A percentile compares a stretch with the other conserved stretches of the same genome.
Evolutionary conservation across 2,113 vertebrate species (phyloP).

Genomic region (Sinocyclocheilus anshuiensis): DNA sequence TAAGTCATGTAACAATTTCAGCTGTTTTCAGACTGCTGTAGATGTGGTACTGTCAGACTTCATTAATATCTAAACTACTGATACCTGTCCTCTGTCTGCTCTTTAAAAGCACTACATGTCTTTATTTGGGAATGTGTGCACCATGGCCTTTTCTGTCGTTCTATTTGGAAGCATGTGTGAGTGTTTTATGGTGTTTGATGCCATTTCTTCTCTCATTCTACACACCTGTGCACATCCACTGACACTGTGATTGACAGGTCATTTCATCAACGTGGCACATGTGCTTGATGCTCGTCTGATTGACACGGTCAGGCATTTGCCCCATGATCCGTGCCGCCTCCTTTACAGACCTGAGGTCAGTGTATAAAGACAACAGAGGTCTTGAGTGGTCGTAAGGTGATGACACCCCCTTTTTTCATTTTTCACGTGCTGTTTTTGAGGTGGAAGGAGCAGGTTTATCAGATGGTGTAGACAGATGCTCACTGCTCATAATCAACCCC

Average conservation of each 20-base stretch:
- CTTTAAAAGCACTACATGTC: not conserved
- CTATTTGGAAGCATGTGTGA: slow-evolving; percentile 8
- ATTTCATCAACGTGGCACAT: slow-evolving; percentile 29
- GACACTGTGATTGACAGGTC: slow-evolving; percentile 45
- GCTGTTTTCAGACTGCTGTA: not conserved
- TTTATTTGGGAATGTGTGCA: slow-evolving; percentile 12
- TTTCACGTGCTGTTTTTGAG: slow-evolving; percentile 11
- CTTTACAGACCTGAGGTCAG: slow-evolving; percentile 45
- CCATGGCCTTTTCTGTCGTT: slow-evolving; percentile 6
- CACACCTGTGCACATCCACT: slow-evolving; percentile 31
- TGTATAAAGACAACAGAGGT: slow-evolving; percentile 27
- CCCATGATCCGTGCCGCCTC: not conserved
- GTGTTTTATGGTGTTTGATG: slow-evolving; percentile 17
- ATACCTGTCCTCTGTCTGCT: slow-evolving; percentile 7
- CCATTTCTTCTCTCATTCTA: not conserved
- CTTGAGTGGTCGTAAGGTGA: slow-evolving; percentile 28
- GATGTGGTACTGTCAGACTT: not conserved
- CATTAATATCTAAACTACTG: not conserved
- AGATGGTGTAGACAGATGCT: slow-evolving; percentile 71
- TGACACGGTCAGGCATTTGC: slow-evolving; percentile 49
- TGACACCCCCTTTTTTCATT: slow-evolving; percentile 15
- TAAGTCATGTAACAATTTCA: not conserved
- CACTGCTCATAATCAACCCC: slow-evolving; percentile 71
- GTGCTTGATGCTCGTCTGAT: slow-evolving; percentile 33
- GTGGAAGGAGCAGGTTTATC: slow-evolving; percentile 60